Base-by-base conservation (phyloP, 2,797 vertebrate genomes). In the Nothura maculosa region DNA sequence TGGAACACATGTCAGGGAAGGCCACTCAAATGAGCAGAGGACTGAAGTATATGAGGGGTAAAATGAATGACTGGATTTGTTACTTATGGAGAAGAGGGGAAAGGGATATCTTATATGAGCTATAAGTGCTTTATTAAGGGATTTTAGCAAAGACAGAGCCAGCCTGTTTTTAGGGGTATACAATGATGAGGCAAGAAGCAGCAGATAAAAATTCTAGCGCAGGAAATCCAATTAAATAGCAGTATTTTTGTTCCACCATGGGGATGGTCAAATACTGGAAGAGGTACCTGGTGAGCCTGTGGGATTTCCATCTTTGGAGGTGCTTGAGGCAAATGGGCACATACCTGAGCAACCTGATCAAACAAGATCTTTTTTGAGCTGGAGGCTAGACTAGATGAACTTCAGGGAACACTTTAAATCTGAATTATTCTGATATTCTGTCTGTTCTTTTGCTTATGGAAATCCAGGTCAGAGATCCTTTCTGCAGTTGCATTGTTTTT, bases 41-140 rank as follows among this genome's bases (percentile, higher is more conserved):
- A 34, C 43, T 10, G 0, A 0, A 76, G 28, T 12, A 20, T 18
- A 25, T 7, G 19, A 45, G 47, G 25, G 32, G 42, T 28, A 18
- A 47, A 42, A 42, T 28, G 10, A 72, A 45, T 47, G 64, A n/a
- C 21, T 17, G 52, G 30, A 28, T 54, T 54, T 54, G 32, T 34
- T 85, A 38, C 16, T 3, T 5, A 4, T 58, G 19, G 24, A 75
- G 63, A 75, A 48, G 20, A 38, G 27, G 16, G 60, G 22, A 15
- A 50, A 34, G 32, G 57, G 22, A 34, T 24, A 55, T 30, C 27
- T 55, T 48, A 12, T 43, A 5, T 34, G 55, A 28, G 36, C 60
- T 78, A 10, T 21, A 32, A 1, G 27, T 55, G 22, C 18, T 6
- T 22, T 20, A 11, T n/a, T 38, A 27, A 36, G 36, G 68, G 55